Base-by-base conservation (phyloP, 1,140 invertebrate species). In the Trinorchestia longiramus region DNA sequence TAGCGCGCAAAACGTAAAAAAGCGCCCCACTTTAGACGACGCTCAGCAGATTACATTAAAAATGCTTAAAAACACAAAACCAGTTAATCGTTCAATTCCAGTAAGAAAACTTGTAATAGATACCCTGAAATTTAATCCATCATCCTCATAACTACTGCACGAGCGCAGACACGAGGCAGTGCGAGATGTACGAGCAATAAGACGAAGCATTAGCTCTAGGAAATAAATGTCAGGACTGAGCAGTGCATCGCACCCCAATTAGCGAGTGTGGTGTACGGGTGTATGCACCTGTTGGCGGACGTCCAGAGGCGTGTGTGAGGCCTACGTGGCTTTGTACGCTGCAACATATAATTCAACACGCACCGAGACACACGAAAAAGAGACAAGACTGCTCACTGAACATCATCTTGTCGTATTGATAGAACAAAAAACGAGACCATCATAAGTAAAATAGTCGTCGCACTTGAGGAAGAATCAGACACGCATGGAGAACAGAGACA, bases 231-330 rank as follows among this genome's bases (percentile, higher is more conserved):
- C n/a, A 90, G 36, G 62, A 77, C 62, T 90, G 43, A 90, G 88
- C n/a, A 90, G 88, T 90, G 88, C 88, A 42, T 90, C 88, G 88
- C 43, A 90, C 43, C n/a, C 41, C 88, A 90, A 90, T 90, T 43
- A 43, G 88, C n/a, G 88, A 42, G 43, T 43, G 88, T 17, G 88
- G 88, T 43, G 88, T 42, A 90, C 88, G 88, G 41, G n/a, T 28
- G 6, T 41, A 36, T 6, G 88, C 88, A 43, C 15, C 88, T 42
- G 88, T 43, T 90, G 88, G 88, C n/a, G 15, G 88, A 15, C 0
- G n/a, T 36, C 88, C 88, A 90, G 62, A 28, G 62, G 62, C 62
- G 62, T 11, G 15, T 23, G 62, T 53, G 15, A 77, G 62, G 62
- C 62, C 62, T 77, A 77, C 62, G 62, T 77, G 36, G 62, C 62